Base-by-base conservation (phyloP, 1,140 invertebrate genomes). In the Sitophilus oryzae region DNA sequence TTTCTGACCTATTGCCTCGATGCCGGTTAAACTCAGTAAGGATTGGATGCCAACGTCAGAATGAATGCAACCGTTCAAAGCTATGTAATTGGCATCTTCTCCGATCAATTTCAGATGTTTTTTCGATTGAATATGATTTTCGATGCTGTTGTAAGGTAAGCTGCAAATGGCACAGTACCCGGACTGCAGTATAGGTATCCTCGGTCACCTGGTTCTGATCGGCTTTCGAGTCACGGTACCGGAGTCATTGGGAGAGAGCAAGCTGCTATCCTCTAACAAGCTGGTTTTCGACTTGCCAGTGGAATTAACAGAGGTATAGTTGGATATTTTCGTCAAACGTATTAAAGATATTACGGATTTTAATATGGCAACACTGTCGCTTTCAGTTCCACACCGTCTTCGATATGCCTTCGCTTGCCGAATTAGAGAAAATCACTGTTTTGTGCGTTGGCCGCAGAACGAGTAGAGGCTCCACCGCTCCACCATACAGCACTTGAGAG, bases 91-190 rank as follows among this genome's bases (percentile, higher is more conserved):
- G 37, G 79, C 77, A 56, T 81, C 77, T 64, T 87, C 84, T 43
- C 79, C 77, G 21, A 85, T 82, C 65, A 86, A 86, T 41, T 78
- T 79, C 36, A 82, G 65, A 70, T 88, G 85, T 62, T 83, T 79
- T 42, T 84, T 82, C n/a, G 80, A 84, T 52, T 83, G 79, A 21
- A 85, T n/a, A n/a, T 88, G 86, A 55, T 82, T 75, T 1, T 75
- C 75, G 11, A 85, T 67, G 61, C 81, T 82, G 47, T 76, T 76
- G 68, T 86, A 88, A 53, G 84, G 82, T 35, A 78, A 68, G 61
- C 82, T 83, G 67, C 85, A 88, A 67, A 87, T 83, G 71, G 86
- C 85, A 73, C 85, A 88, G 63, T 85, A 86, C 43, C 86, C 85
- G 42, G 76, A 76, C 60, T 76, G 74, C 50, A 78, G 75, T 18